Evolutionary conservation across 2,888 invertebrate species (phyloP).

Genomic region (Apamea sordens): DNA sequence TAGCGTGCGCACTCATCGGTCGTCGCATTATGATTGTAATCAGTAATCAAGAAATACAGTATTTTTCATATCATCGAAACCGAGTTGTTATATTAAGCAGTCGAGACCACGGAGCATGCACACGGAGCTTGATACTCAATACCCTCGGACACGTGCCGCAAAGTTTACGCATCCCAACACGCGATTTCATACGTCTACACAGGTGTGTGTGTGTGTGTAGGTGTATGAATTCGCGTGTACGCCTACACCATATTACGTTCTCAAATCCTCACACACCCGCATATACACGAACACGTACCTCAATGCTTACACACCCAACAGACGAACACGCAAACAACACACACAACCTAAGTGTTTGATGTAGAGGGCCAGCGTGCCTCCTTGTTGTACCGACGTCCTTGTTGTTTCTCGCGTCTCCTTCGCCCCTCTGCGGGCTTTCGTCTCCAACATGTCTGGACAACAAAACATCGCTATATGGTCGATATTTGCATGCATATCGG

Average conservation of each 20-base stretch:
- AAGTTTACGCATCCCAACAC: neutral
- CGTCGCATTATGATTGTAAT: neutral
- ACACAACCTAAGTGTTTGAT: constrained; percentile 21
- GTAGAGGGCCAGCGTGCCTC: constrained; percentile 14
- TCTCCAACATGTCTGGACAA: neutral
- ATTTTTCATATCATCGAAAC: neutral
- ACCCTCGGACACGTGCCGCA: neutral
- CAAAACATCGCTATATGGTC: constrained; percentile 6
- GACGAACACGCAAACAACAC: constrained; percentile 2
- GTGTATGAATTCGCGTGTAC: too few species aligned
- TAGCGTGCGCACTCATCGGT: neutral
- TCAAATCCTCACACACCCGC: neutral
- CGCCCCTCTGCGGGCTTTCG: constrained; percentile 28
- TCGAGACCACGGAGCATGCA: neutral
- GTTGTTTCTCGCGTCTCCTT: constrained; percentile 31
- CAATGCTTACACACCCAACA: neutral
- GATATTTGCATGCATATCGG: constrained; percentile 48
- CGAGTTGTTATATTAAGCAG: neutral
- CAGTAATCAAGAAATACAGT: neutral
- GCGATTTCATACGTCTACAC: neutral
- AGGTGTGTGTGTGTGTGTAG: too few species aligned
- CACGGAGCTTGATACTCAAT: neutral
- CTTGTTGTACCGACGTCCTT: constrained; percentile 10
- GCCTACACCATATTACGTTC: neutral
- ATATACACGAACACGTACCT: constrained; percentile 1